Evolutionary conservation across 2,113 vertebrate species (phyloP).

Genomic region (Chionomys nivalis): DNA sequence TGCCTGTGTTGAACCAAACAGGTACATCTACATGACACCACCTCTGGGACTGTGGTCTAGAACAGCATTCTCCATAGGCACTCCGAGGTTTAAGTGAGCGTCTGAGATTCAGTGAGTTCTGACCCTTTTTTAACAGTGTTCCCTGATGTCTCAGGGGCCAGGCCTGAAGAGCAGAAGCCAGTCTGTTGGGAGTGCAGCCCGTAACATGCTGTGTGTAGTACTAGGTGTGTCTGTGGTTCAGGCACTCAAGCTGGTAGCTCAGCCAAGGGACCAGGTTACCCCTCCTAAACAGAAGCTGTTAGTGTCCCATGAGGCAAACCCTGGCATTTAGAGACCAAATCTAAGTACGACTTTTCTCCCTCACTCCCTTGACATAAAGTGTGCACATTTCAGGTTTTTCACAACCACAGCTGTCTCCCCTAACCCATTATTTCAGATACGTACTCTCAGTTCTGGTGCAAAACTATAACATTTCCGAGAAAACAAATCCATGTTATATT

Average conservation of each 20-base stretch:
- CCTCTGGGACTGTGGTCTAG: background rate
- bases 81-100: background rate
- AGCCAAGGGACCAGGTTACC: background rate
- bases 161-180: background rate
- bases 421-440: background rate
- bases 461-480: background rate
- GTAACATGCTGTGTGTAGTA: background rate
- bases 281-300: background rate
- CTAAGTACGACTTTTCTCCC: too few species aligned
- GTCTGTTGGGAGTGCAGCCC: accelerated
- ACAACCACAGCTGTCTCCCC: accelerated
- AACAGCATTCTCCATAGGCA: background rate
- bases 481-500: background rate
- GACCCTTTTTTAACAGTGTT: too few species aligned
- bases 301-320: background rate
- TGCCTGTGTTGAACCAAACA: too few species aligned
- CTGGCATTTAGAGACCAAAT: background rate
- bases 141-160: too few species aligned
- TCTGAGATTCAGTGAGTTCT: background rate
- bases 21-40: background rate
- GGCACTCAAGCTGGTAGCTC: background rate
- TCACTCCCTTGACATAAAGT: background rate
- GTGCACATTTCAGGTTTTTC: background rate
- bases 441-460: background rate
- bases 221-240: background rate